phyloP scores from a whole-genome alignment of 1,140 invertebrate genomes.

The Drosophila nannoptera region DNA sequence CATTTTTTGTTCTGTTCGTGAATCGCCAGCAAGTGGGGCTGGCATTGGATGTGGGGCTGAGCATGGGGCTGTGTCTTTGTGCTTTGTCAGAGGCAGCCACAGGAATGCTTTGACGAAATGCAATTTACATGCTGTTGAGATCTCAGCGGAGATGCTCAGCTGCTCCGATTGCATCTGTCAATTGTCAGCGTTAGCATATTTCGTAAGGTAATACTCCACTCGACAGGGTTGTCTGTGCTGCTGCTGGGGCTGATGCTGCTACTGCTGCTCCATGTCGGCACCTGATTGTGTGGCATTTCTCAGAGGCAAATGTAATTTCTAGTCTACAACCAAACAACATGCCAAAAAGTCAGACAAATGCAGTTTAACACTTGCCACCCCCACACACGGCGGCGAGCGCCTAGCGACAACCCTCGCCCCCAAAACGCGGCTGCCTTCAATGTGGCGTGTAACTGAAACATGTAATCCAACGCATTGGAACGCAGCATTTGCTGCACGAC shows the following conservation, averaged over 20 bases:
- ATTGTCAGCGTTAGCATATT: conserved; percentile 59
- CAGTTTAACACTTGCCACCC: conserved; percentile 68
- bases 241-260: no score
- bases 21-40: background rate
- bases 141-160: conserved; percentile 25
- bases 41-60: background rate
- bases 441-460: conserved; percentile 70
- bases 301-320: conserved; percentile 63
- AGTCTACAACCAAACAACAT: conserved; percentile 40
- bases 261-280: conserved; percentile 62
- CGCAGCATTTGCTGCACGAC: conserved; percentile 25
- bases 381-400: background rate
- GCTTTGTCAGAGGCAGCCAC: conserved; percentile 63
- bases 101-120: conserved; percentile 74
- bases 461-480: conserved; percentile 57
- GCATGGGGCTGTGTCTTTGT: conserved; percentile 36
- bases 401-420: background rate
- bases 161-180: conserved; percentile 71
- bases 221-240: conserved; percentile 24
- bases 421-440: conserved; percentile 1
- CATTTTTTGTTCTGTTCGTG: conserved; percentile 33
- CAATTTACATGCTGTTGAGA: conserved; percentile 56
- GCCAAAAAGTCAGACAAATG: conserved; percentile 63
- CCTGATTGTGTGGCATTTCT: conserved; percentile 60
- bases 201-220: conserved; percentile 58